These are phyloP conservation scores for Amiota communis DNA, from an alignment of 2,888 invertebrate genomes.

Conservation along the genomic window DNA sequence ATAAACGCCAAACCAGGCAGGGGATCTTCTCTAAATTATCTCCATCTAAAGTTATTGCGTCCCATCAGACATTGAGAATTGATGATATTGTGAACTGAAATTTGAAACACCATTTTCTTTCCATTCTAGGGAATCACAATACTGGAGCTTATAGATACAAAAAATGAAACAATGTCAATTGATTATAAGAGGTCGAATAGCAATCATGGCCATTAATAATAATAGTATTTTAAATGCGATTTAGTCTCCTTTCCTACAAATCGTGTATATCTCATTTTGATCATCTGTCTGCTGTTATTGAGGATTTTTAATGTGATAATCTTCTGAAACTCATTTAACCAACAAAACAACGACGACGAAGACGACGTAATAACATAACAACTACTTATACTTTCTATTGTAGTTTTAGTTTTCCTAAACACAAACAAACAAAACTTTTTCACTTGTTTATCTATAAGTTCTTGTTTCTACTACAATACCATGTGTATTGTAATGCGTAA, in stretches of 20 bases:
- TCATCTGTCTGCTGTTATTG: not conserved
- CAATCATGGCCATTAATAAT: not conserved
- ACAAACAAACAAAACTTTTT: conserved; percentile 29
- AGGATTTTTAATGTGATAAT: conserved; percentile 38
- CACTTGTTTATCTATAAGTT: conserved; percentile 12
- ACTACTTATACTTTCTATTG: not conserved
- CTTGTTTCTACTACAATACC: not conserved
- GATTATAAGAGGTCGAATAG: not conserved
- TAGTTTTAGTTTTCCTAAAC: not conserved
- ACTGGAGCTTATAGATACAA: not conserved
- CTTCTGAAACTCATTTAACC: conserved; percentile 54
- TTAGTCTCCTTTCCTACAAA: not conserved
- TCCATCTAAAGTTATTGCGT: too few species aligned
- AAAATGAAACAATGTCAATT: too few species aligned
- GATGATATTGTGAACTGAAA: too few species aligned
- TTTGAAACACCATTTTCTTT: too few species aligned
- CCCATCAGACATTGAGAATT: too few species aligned
- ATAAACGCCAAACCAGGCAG: too few species aligned
- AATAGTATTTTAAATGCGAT: not conserved
- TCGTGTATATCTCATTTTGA: too few species aligned
- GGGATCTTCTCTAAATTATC: too few species aligned
- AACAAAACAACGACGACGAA: conserved; percentile 8
- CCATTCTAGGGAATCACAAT: too few species aligned
- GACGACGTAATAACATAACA: not conserved
- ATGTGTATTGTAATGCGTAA: not conserved